A percentile compares a stretch with the other conserved stretches of the same genome.
Conservation (phyloP, 2,113 vertebrate genomes). For the Leptodactylus fuscus region DNA sequence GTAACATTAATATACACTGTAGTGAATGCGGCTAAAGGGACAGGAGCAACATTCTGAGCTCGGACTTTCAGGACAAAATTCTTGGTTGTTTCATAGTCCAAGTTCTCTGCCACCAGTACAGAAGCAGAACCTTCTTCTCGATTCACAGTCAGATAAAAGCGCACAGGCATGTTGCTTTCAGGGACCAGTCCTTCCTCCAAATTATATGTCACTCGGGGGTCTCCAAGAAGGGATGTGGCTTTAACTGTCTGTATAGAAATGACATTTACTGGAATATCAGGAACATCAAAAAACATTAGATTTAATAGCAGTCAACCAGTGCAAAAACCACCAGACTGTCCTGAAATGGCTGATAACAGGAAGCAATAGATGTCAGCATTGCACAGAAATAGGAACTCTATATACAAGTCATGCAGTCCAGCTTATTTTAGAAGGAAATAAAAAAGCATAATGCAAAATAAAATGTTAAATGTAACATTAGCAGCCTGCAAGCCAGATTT, state of each 20-base stretch:
- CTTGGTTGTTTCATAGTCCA: conserved; percentile 86
- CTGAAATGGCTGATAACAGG: neutral
- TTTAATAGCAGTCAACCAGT: too few species aligned
- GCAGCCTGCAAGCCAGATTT: neutral
- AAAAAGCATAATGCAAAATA: neutral
- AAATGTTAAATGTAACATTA: conserved; percentile 7
- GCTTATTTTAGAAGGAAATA: neutral
- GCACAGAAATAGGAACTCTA: too few species aligned
- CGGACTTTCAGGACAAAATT: conserved; percentile 83
- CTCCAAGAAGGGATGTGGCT: conserved; percentile 84
- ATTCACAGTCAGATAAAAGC: conserved; percentile 89
- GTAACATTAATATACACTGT: conserved; percentile 81
- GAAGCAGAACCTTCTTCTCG: conserved; percentile 85
- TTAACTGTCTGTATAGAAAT: conserved; percentile 79
- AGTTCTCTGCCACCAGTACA: conserved; percentile 83
- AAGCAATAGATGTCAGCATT: neutral
- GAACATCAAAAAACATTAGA: neutral
- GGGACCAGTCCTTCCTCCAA: conserved; percentile 88
- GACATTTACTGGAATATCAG: neutral
- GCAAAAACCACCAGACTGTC: too few species aligned
- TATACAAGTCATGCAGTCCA: neutral
- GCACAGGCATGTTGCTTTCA: conserved; percentile 87
- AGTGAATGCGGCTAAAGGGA: conserved; percentile 84
- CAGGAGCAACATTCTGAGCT: conserved; percentile 85
- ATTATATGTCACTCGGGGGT: conserved; percentile 86